A percentile compares a stretch with the other conserved stretches of the same genome.
Evolutionary conservation across 1,140 invertebrate species (phyloP).

Genomic region (Helicoverpa zea): DNA sequence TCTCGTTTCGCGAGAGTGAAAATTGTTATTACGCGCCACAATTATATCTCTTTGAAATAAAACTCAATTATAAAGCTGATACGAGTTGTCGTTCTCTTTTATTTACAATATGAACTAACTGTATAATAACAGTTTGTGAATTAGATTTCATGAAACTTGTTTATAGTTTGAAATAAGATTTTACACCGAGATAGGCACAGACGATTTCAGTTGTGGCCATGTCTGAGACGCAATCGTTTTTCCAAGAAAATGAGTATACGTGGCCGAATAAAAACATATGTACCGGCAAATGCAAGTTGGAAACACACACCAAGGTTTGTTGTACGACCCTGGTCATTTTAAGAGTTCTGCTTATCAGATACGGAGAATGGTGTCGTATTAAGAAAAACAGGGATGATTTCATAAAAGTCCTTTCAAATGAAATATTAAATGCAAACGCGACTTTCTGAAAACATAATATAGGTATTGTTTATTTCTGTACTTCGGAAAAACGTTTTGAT

Average conservation of each 20-base stretch:
- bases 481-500: too few species aligned
- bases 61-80: constrained; percentile 50
- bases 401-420: too few species aligned
- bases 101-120: background rate
- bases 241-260: background rate
- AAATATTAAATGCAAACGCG: too few species aligned
- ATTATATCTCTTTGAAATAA: constrained; percentile 45
- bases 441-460: too few species aligned
- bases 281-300: background rate
- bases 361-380: too few species aligned
- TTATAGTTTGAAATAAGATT: constrained; percentile 46
- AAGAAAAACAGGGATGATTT: too few species aligned
- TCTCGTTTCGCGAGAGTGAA: constrained; percentile 49
- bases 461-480: too few species aligned
- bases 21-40: constrained; percentile 49
- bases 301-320: too few species aligned
- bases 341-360: too few species aligned
- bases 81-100: constrained; percentile 41
- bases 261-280: background rate
- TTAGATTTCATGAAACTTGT: constrained; percentile 37
- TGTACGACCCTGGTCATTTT: too few species aligned
- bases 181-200: background rate
- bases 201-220: background rate
- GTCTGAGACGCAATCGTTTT: background rate
- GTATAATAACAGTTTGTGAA: constrained; percentile 27